phyloP scores from a whole-genome alignment of 1,140 invertebrate genomes.

The Drosophila arawakana region DNA sequence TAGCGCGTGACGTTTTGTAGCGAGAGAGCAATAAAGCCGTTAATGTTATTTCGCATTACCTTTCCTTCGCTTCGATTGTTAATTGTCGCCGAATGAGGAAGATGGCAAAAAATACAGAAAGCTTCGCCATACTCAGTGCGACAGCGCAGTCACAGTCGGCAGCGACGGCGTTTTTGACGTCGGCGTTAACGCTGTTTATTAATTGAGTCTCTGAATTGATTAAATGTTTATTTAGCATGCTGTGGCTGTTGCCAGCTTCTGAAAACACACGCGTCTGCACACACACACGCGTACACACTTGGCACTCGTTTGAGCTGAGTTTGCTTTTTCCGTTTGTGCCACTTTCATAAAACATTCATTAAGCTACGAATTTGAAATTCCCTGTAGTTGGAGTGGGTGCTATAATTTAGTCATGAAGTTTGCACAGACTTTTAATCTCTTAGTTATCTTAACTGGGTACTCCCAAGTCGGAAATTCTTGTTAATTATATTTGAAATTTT shows the following conservation, averaged over 20 bases:
- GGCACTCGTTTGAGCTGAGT: constrained; percentile 8
- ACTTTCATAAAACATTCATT: constrained; percentile 1
- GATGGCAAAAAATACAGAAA: constrained; percentile 26
- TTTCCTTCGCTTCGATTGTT: not conserved
- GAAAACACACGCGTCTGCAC: constrained; percentile 13
- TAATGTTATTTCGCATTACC: not conserved
- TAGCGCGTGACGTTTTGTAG: constrained; percentile 1
- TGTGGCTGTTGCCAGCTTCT: constrained; percentile 47
- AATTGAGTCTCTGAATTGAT: constrained; percentile 67
- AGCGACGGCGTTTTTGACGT: not conserved
- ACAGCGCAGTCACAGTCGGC: constrained; percentile 13
- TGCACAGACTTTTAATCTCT: too few species aligned
- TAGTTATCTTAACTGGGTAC: too few species aligned
- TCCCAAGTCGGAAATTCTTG: too few species aligned
- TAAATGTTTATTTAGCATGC: constrained; percentile 73
- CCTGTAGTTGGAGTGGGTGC: constrained; percentile 44
- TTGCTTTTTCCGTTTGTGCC: constrained; percentile 15
- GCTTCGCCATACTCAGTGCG: constrained; percentile 29
- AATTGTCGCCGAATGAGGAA: constrained; percentile 26
- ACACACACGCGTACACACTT: not conserved
- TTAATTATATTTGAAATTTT: too few species aligned
- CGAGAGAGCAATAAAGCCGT: constrained; percentile 6
- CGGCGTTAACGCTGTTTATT: constrained; percentile 36
- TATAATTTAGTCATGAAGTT: too few species aligned
- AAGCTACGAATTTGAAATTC: constrained; percentile 22